phyloP scores from a whole-genome alignment of 2,888 invertebrate genomes.

The Myopa tessellatipennis region DNA sequence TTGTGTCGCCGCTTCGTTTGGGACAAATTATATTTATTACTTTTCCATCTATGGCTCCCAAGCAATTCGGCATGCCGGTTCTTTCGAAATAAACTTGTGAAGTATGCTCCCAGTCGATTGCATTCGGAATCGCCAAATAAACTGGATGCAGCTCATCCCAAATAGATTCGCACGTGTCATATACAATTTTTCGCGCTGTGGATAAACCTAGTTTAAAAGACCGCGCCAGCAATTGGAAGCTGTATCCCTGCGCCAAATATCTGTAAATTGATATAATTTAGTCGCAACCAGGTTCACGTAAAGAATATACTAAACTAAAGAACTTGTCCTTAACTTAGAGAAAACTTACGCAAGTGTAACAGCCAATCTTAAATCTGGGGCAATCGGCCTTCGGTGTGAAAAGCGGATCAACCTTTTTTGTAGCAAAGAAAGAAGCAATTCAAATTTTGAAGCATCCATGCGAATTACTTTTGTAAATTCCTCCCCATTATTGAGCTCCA shows the following conservation, averaged over 20 bases:
- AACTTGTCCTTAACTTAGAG: too few relatives aligned
- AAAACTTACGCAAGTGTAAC: slow-evolving; percentile 37
- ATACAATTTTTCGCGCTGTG: slow-evolving; percentile 38
- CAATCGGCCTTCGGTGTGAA: slow-evolving; percentile 33
- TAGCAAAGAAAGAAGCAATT: neutral
- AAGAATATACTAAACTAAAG: neutral
- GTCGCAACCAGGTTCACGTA: neutral
- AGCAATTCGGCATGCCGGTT: slow-evolving; percentile 34
- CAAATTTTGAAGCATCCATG: neutral
- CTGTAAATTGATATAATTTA: slow-evolving; percentile 26
- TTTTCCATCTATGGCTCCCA: slow-evolving; percentile 38
- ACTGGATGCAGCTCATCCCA: slow-evolving; percentile 37
- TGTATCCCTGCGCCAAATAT: neutral
- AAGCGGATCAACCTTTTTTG: slow-evolving; percentile 2
- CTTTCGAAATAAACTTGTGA: slow-evolving; percentile 27
- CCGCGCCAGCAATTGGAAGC: neutral
- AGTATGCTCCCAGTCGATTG: neutral
- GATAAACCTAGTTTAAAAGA: slow-evolving; percentile 9
- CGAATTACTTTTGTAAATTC: neutral
- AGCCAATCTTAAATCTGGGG: slow-evolving; percentile 27
- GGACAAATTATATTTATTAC: slow-evolving; percentile 39
- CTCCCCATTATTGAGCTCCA: neutral
- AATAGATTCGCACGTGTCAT: slow-evolving; percentile 34
- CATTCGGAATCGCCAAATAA: slow-evolving; percentile 34
- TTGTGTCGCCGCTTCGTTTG: slow-evolving; percentile 27